Evolutionary conservation across 2,797 vertebrate species (phyloP), one percentile per base, ranked within the genome.

Genomic region (Sebastes itinus): DNA sequence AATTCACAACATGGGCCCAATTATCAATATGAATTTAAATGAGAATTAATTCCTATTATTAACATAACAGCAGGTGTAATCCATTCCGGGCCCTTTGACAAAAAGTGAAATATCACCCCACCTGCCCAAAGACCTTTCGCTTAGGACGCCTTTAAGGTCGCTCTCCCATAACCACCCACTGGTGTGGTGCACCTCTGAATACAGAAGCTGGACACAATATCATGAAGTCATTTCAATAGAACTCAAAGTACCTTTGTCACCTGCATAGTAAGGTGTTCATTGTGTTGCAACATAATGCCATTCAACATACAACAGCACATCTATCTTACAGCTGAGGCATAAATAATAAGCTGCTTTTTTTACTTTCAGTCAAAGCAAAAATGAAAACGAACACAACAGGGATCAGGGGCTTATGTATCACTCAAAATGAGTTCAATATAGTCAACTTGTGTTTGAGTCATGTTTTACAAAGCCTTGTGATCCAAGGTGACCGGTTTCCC

Each of bases 1-100:
- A 58, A 78, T 78, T 87, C 56, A 84, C 55, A 84, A 55, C 86
- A 86, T 77, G 80, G 63, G 58, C 7, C 33, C 66, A 85, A 72
- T 84, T 82, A 84, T 76, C 75, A 78, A 82, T 67, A 74, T n/a
- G 12, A 64, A 75, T 85, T 77, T 74, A 80, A 88, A 89, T 85
- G 69, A 84, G 64, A 88, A 86, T 81, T 56, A 42, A 83, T 72
- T 82, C 18, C 18, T 38, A 55, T 59, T 75, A 85, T 84, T 81
- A 78, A 67, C 63, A 78, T 75, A 87, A 76, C 82, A 82, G 78
- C 88, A 79, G 80, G 87, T 85, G 56, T 32, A 60, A 72, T 74
- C 56, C 76, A 72, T 72, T 60, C 70, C 66, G 71, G 42, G 59
- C 42, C 25, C 52, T 61, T 5, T 73, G 62, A 64, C 65, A 66